A percentile compares a stretch with the other conserved stretches of the same genome.
These are phyloP conservation scores for Octopus sinensis DNA, from an alignment of 1,140 invertebrate species.

Conservation along the genomic window DNA sequence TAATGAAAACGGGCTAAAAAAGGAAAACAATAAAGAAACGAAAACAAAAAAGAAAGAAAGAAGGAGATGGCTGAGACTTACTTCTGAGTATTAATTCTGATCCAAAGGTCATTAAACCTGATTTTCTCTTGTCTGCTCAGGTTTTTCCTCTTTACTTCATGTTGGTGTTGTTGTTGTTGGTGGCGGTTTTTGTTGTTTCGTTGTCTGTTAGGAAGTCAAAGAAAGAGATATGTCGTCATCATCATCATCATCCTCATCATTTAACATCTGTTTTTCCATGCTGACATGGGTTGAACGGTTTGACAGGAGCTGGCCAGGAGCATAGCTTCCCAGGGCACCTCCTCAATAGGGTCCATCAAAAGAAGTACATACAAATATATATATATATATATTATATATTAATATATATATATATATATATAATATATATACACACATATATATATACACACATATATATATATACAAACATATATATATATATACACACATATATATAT, in stretches of 20 bases:
- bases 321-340: background rate
- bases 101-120: constrained; percentile 7
- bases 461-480: background rate
- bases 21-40: no score
- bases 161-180: background rate
- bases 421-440: background rate
- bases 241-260: background rate
- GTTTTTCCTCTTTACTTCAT: constrained; percentile 2
- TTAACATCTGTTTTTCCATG: background rate
- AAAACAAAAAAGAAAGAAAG: no score
- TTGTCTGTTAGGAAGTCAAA: background rate
- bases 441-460: background rate
- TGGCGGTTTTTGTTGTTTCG: constrained; percentile 1
- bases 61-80: background rate
- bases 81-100: constrained; percentile 4
- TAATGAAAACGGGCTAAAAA: no score
- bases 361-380: background rate
- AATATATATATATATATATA: constrained; percentile 1
- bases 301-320: background rate
- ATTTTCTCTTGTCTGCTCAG: background rate
- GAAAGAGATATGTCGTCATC: background rate
- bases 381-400: constrained; percentile 1
- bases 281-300: background rate
- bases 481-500: background rate
- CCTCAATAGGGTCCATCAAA: background rate